A percentile compares a stretch with the other conserved stretches of the same genome.
Conservation (phyloP, 2,113 vertebrate genomes). For the mouse (Mus musculus) region GRCm39 chr6:102315501-102316000, state of each 20-base stretch:
- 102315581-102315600: background rate
- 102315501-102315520: background rate
- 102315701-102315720: background rate
- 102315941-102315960: background rate
- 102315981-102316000: background rate
- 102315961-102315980: background rate
- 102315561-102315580: conserved; percentile 20
- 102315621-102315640: background rate
- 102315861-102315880: background rate
- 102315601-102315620: conserved; percentile 9
- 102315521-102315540: background rate
- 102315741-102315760: background rate
- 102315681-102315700: background rate
- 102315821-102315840: background rate
- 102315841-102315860: background rate
- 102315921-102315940: background rate
- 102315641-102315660: background rate
- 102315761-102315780: background rate
- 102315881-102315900: background rate
- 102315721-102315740: background rate
- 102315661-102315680: background rate
- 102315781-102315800: background rate
- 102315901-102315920: background rate
- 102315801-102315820: background rate
- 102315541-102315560: background rate